These are phyloP conservation scores for Drosophila recens DNA, from an alignment of 2,888 invertebrate genomes.

Conservation along the genomic window DNA sequence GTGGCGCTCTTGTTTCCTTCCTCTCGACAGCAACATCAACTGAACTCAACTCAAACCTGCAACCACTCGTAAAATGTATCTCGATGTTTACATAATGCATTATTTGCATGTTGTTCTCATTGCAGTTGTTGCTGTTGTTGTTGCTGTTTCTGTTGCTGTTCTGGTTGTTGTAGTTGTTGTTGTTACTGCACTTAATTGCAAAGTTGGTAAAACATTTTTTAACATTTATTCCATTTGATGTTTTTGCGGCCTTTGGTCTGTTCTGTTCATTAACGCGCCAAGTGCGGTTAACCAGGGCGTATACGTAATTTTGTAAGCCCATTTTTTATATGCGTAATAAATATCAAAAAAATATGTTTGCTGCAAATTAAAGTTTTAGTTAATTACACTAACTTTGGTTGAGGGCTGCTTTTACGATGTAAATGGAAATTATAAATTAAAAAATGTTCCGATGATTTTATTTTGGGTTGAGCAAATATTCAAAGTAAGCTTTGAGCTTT, in stretches of 20 bases:
- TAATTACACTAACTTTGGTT: conserved; percentile 20
- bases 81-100: conserved; percentile 66
- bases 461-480: background rate
- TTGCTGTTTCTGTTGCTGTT: conserved; percentile 17
- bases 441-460: background rate
- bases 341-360: background rate
- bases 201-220: conserved; percentile 51
- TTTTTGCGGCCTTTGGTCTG: conserved; percentile 9
- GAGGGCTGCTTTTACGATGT: background rate
- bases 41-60: conserved; percentile 5
- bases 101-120: conserved; percentile 54
- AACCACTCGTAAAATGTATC: conserved; percentile 55
- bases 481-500: background rate
- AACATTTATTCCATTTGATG: conserved; percentile 34
- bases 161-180: conserved; percentile 16
- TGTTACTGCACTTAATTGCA: conserved; percentile 65
- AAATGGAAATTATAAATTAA: conserved; percentile 5
- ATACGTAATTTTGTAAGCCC: conserved; percentile 34
- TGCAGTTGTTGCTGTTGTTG: conserved; percentile 32
- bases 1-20: conserved; percentile 58
- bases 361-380: conserved; percentile 23
- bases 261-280: conserved; percentile 51
- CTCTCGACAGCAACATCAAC: conserved; percentile 1
- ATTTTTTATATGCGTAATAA: conserved; percentile 22
- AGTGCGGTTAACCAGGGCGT: conserved; percentile 52